Base-by-base conservation (phyloP, 2,888 invertebrate species). In the Cylloceria caligata region DNA sequence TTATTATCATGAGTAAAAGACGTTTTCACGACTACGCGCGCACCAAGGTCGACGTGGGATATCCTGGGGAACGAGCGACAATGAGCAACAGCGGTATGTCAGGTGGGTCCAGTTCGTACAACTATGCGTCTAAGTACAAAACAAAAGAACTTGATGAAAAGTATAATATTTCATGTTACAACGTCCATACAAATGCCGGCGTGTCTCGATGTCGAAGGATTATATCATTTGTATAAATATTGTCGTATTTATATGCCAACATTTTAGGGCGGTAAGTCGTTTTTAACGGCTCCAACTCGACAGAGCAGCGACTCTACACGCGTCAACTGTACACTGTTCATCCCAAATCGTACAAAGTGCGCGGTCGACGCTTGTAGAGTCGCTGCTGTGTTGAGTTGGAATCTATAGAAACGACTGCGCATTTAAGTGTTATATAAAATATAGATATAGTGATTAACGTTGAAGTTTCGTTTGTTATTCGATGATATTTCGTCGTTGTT, bases 31-130 rank as follows among this genome's bases (percentile, higher is more conserved):
- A 74, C 80, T 68, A 39, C 84, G 81, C 76, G 69, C 80, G 55
- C 74, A 84, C 64, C 79, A 83, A 76, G 84, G 86, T 85, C 72
- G 84, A 85, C 85, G 88, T 84, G 83, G 88, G 88, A 84, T 69
- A 88, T 55, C 81, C 39, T 24, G 21, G 21, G 6, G n/a, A 39
- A 9, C 39, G 42, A 39, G 16, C 19, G 6, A 24, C 19, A 42
- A 78, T 76, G 86, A 86, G 85, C 80, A 39, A 81, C 84, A 82
- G n/a, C n/a, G 87, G 84, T 84, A 84, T 81, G 83, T 67, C 88
- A 88, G 87, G 88, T 88, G 88, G 83, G 88, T 86, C 85, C 86
- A 86, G 65, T 36, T 62, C 19, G 19, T 19, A 21, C 11, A 21
- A n/a, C n/a, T 62, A 34, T 34, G 2, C 21, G 34, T 36, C 7